phyloP scores from a whole-genome alignment of 1,140 invertebrate species.

The Pinna nobilis region DNA sequence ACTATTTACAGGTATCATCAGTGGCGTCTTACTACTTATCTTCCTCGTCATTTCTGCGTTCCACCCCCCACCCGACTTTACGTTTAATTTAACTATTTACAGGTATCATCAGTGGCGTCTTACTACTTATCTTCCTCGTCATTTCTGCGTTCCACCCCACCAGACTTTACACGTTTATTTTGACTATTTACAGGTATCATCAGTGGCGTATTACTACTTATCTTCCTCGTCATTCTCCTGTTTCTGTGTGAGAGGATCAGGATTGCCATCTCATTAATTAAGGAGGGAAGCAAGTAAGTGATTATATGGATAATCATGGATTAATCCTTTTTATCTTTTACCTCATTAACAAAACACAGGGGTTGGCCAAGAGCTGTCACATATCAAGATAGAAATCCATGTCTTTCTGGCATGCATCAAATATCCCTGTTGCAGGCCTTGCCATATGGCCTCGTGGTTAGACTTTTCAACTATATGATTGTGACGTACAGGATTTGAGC shows the following conservation, averaged over 20 bases:
- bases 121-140: conserved; percentile 80
- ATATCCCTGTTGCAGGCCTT: too few relatives aligned
- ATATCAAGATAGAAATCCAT: too few relatives aligned
- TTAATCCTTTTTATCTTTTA: neutral
- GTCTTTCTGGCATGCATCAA: too few relatives aligned
- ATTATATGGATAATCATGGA: neutral
- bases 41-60: conserved; percentile 86
- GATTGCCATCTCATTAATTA: conserved; percentile 92
- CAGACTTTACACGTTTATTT: too few relatives aligned
- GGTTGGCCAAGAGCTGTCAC: too few relatives aligned
- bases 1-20: conserved; percentile 79
- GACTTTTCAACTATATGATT: too few relatives aligned
- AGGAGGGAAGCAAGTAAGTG: conserved; percentile 83
- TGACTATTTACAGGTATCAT: conserved; percentile 79
- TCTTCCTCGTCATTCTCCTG: conserved; percentile 83
- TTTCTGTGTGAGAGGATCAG: conserved; percentile 89
- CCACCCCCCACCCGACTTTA: too few relatives aligned
- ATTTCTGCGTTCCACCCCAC: conserved; percentile 88
- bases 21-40: conserved; percentile 79
- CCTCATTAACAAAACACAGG: neutral
- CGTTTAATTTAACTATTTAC: too few relatives aligned
- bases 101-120: conserved; percentile 80
- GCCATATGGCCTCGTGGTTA: too few relatives aligned
- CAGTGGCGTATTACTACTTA: conserved; percentile 78
- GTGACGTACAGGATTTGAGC: too few relatives aligned